Base-by-base conservation (phyloP, 2,797 vertebrate species). In the Clarias platycephalus region DNA sequence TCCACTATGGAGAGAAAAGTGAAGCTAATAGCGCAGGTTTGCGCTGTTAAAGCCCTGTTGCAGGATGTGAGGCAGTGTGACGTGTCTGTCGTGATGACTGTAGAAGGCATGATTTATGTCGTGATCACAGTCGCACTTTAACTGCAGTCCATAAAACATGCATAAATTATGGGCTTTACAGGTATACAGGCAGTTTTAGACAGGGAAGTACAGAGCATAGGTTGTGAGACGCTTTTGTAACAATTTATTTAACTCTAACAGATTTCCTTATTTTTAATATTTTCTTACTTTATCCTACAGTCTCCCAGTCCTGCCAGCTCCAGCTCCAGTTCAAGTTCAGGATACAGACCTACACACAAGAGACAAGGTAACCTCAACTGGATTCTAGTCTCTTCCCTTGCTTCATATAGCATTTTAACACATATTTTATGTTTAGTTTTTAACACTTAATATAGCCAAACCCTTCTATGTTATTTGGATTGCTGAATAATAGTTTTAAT, bases 271-370 rank as follows among this genome's bases (percentile, higher is more conserved):
- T 31, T 34, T 31, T 49, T 22, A 26, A 24, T 80, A 12, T 80
- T 70, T 24, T 26, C 5, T 31, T n/a, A 40, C 12, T 16, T n/a
- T 68, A 16, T 37, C 1, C 53, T 13, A 1, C 91, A 98, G 96
- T 97, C 97, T 89, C 97, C 95, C 89, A 99, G 97, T 92, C 98
- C 97, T 84, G 95, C 96, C 90, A 97, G 97, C 90, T 97, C 97
- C 88, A 97, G 96, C 79, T 95, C 95, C 88, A 95, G 96, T 85
- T 93, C 94, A 86, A 93, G 93, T 88, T 95, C 95, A 85, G 96
- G 96, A 91, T 97, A 97, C 89, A 94, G 87, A 58, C 94, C 94
- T 1, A 90, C 95, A 87, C 95, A 92, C 87, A 92, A 94, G 88
- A 92, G 92, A 89, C 95, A 96, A 96, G 95, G 96, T 96, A 96